Evolutionary conservation across 2,113 vertebrate genomes (phyloP).

Genomic region (Clarias batrachus): DNA sequence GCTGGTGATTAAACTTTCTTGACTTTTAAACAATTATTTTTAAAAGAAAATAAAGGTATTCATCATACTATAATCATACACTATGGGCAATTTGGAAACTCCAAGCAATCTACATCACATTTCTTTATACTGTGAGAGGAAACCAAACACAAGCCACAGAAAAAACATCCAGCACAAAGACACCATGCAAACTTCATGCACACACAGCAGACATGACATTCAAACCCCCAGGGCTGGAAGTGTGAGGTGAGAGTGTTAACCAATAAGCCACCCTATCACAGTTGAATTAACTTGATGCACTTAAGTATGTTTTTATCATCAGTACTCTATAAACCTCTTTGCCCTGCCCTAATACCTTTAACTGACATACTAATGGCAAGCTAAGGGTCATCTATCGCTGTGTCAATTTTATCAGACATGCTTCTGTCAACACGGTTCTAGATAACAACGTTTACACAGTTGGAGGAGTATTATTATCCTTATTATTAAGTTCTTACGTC

Average conservation of each 20-base stretch:
- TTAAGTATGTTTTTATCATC: background rate
- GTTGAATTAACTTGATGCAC: background rate
- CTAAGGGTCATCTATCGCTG: background rate
- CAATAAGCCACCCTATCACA: too few species aligned
- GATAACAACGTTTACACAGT: background rate
- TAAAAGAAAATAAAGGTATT: background rate
- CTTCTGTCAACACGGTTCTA: background rate
- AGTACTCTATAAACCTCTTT: background rate
- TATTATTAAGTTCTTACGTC: slow-evolving; percentile 75
- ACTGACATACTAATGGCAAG: background rate
- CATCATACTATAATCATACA: background rate
- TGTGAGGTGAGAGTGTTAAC: too few species aligned
- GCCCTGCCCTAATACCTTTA: background rate
- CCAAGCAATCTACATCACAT: too few species aligned
- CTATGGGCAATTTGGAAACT: too few species aligned
- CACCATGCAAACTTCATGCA: too few species aligned
- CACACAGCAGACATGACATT: too few species aligned
- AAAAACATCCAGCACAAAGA: too few species aligned
- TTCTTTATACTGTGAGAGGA: too few species aligned
- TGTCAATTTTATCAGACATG: background rate
- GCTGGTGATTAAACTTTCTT: background rate
- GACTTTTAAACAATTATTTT: background rate
- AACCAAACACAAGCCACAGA: too few species aligned
- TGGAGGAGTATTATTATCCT: background rate
- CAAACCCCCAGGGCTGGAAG: too few species aligned